phyloP scores from a whole-genome alignment of 2,113 vertebrate genomes.

The Gallinago media region DNA sequence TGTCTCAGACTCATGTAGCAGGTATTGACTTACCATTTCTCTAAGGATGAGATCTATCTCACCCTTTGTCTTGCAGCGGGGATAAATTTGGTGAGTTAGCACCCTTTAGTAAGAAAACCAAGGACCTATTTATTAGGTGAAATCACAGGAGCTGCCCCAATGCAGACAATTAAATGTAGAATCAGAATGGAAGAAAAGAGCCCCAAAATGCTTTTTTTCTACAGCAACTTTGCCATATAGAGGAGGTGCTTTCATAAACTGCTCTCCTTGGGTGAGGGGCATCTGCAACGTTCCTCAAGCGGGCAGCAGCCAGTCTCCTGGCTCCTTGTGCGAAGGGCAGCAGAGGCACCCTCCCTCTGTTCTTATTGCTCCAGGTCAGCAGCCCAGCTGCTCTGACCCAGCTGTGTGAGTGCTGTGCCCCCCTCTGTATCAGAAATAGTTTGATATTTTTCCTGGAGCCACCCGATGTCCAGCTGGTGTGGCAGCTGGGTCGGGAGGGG shows the following conservation, averaged over 20 bases:
- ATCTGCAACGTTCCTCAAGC: neutral
- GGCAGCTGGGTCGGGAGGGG: neutral
- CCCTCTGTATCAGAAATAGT: rapidly evolving
- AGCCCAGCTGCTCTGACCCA: neutral
- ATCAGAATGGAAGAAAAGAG: neutral
- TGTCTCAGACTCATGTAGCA: neutral
- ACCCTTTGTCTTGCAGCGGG: neutral
- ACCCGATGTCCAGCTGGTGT: neutral
- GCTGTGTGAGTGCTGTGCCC: neutral
- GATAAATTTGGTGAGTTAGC: neutral
- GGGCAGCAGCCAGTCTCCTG: neutral
- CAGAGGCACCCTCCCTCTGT: neutral
- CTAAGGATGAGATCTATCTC: neutral
- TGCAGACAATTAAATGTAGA: neutral
- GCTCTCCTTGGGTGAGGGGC: neutral
- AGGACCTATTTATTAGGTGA: neutral
- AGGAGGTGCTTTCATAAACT: neutral
- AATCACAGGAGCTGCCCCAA: neutral
- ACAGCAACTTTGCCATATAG: neutral
- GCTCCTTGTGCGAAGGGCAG: neutral
- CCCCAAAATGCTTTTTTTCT: neutral
- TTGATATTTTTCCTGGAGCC: neutral
- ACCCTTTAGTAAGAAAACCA: neutral
- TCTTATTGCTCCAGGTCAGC: neutral
- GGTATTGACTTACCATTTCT: neutral